phyloP scores from a whole-genome alignment of 37 sponge, comb jelly and placozoan species.

The Beroe ovata region DNA sequence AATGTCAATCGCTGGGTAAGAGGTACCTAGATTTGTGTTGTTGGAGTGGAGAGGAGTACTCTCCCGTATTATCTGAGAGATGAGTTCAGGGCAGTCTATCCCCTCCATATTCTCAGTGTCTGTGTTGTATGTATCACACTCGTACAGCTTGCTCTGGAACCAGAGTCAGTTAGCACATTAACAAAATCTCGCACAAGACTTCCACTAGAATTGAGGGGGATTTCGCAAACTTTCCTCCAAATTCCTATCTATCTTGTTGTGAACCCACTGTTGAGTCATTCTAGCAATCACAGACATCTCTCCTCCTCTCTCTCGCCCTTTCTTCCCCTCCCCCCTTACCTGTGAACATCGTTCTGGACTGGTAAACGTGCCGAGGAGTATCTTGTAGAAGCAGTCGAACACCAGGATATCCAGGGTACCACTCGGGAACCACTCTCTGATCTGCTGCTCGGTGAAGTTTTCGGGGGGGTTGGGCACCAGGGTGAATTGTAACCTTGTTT shows the following conservation, averaged over 20 bases:
- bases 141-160: slow-evolving; percentile 25
- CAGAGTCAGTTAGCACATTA: no score
- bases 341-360: slow-evolving; percentile 19
- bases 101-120: neutral
- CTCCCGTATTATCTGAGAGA: slow-evolving; percentile 33
- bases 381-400: slow-evolving; percentile 64
- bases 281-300: no score
- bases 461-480: slow-evolving; percentile 31
- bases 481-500: slow-evolving; percentile 19
- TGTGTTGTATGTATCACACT: slow-evolving; percentile 11
- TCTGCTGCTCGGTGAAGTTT: neutral
- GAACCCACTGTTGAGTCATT: no score
- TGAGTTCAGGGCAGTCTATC: slow-evolving; percentile 4
- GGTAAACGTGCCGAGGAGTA: slow-evolving; percentile 43
- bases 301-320: no score
- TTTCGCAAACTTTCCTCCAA: no score
- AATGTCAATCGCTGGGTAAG: no score
- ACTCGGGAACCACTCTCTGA: neutral
- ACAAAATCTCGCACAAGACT: no score
- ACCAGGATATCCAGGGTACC: slow-evolving; percentile 2
- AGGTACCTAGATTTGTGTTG: neutral
- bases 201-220: no score
- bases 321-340: no score
- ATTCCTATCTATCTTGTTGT: no score
- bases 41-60: neutral